Base-by-base conservation (phyloP, 2,797 vertebrate genomes). In the Moxostoma hubbsi region DNA sequence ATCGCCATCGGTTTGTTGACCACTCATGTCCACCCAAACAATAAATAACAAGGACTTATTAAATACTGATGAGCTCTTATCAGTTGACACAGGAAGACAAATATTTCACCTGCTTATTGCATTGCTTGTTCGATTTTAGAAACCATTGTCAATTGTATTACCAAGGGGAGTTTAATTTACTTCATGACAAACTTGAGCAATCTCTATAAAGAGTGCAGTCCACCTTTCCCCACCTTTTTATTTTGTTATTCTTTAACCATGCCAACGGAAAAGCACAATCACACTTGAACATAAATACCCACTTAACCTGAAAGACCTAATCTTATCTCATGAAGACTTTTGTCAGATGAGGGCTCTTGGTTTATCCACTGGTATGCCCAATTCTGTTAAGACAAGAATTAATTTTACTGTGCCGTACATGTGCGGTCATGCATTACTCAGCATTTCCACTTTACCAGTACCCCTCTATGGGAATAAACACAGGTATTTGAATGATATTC, bases 401-500 rank as follows among this genome's bases (percentile, higher is more conserved):
- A 63, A 53, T 71, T n/a, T 0, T 15, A 55, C 12, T 2, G 5
- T 58, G 54, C 57, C 2, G 18, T 18, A 51, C 71, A 50, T 18
- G 15, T 62, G 71, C 8, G 0, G 36, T 47, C 51, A 24, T 55
- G 73, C 62, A 47, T 75, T 65, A 18, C 73, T 47, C 15, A 47
- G 24, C 50, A 63, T 43, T 53, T 54, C 9, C 24, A 54, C 49
- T 6, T 7, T 46, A 65, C 50, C 61, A 13, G 61, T 10, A 55
- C 50, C 9, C 62, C 43, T 57, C 53, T 16, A 57, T n/a, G 15
- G n/a, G 3, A 66, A 54, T 11, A 13, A 10, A 49, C 3, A 7
- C 51, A 57, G n/a, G 43, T 24, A 49, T 57, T 11, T 57, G 5
- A 67, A 76, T 49, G 63, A 66, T 49, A 46, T 18, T 76, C 11